These are phyloP conservation scores for Phymastichus coffea DNA, from an alignment of 1,140 invertebrate genomes.

Conservation along the genomic window DNA sequence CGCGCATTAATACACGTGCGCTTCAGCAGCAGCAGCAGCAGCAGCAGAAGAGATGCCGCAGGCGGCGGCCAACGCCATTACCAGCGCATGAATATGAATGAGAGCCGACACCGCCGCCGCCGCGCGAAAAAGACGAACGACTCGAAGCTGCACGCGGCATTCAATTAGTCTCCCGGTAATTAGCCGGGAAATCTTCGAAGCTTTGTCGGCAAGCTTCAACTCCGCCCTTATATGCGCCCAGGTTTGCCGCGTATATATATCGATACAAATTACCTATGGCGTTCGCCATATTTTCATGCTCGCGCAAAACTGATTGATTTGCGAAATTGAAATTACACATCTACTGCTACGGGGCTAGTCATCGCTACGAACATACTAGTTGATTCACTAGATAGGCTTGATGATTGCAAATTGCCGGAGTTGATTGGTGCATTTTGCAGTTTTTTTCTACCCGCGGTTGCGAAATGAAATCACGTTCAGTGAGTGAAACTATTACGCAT, in stretches of 20 bases:
- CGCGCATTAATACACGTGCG: neutral
- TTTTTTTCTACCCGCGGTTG: no score
- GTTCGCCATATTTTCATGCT: no score
- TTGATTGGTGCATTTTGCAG: no score
- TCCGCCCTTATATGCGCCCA: neutral
- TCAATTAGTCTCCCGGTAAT: conserved; percentile 59
- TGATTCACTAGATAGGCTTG: no score
- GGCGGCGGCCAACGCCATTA: conserved; percentile 46
- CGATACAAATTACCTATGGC: no score
- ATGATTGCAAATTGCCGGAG: no score
- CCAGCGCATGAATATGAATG: conserved; percentile 55
- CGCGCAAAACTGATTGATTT: no score
- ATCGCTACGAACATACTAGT: neutral
- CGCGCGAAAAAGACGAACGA: conserved; percentile 28
- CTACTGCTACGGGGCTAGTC: no score
- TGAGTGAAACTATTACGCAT: no score
- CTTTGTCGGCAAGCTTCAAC: neutral
- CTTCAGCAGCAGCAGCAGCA: neutral
- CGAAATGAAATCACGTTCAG: no score
- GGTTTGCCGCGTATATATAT: no score
- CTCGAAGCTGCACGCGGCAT: conserved; percentile 44
- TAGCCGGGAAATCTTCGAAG: conserved; percentile 57
- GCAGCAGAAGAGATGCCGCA: conserved; percentile 27
- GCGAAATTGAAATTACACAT: no score
- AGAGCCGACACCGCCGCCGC: conserved; percentile 34